These are phyloP conservation scores for Azorinus chamasolen DNA, from an alignment of 2,888 invertebrate genomes.

Conservation along the genomic window DNA sequence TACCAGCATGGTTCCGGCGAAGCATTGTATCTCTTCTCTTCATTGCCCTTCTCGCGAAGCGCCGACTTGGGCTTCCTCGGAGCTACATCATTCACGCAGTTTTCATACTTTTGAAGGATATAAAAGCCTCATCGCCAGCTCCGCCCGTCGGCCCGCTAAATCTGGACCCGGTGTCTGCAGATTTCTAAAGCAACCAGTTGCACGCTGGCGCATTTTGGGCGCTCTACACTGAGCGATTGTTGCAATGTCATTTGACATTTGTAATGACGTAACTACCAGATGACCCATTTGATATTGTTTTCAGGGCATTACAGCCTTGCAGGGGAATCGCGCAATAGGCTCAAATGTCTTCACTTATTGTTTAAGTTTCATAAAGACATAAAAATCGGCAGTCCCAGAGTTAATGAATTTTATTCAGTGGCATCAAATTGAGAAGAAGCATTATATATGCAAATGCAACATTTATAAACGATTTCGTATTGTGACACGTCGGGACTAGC, in stretches of 20 bases:
- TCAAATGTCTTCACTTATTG: too few relatives aligned
- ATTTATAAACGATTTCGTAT: slow-evolving; percentile 1
- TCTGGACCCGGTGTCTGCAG: slow-evolving; percentile 36
- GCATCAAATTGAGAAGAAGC: too few relatives aligned
- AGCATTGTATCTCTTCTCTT: slow-evolving; percentile 9
- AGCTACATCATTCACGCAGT: slow-evolving; percentile 31
- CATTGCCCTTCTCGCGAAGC: slow-evolving; percentile 48
- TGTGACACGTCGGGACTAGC: slow-evolving; percentile 31
- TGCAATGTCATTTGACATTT: too few relatives aligned
- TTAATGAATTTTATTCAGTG: too few relatives aligned
- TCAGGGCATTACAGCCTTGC: neutral
- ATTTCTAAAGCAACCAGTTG: slow-evolving; percentile 19
- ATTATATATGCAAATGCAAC: too few relatives aligned
- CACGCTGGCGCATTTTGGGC: neutral
- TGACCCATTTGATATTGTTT: too few relatives aligned
- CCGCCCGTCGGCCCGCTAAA: slow-evolving; percentile 20
- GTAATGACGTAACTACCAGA: too few relatives aligned
- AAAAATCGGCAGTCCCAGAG: too few relatives aligned
- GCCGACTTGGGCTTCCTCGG: slow-evolving; percentile 23
- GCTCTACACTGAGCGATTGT: neutral
- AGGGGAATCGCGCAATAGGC: neutral
- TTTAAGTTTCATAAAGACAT: too few relatives aligned
- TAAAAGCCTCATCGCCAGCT: slow-evolving; percentile 3
- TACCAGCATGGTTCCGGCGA: slow-evolving; percentile 13
- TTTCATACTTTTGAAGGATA: slow-evolving; percentile 6